phyloP scores from a whole-genome alignment of 2,797 vertebrate genomes.

The Macroramphosus scolopax region DNA sequence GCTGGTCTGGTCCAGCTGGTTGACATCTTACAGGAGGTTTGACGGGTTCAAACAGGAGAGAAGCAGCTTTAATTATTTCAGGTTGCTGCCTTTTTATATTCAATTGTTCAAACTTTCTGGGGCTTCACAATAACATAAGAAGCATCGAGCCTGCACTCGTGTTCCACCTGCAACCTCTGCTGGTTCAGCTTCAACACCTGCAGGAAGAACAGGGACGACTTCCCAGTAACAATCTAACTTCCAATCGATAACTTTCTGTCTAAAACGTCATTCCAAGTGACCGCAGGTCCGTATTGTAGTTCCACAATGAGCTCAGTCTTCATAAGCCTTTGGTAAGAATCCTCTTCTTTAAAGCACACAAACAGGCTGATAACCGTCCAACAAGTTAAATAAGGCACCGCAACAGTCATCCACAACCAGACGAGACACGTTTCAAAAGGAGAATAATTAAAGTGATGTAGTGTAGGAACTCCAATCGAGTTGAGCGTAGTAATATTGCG shows the following conservation, averaged over 20 bases:
- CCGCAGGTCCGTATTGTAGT: conserved; percentile 22
- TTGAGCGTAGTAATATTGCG: conserved; percentile 26
- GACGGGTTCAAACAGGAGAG: conserved; percentile 10
- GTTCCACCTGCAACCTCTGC: too few species aligned
- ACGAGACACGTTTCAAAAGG: too few species aligned
- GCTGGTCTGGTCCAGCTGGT: conserved; percentile 4
- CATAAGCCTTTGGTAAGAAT: conserved; percentile 61
- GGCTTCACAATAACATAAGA: too few species aligned
- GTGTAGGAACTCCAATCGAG: conserved; percentile 48
- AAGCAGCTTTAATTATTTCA: conserved; percentile 7
- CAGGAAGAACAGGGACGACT: too few species aligned
- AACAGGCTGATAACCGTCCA: conserved; percentile 33
- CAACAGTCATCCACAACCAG: conserved; percentile 39
- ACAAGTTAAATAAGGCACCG: conserved; percentile 70
- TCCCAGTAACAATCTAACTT: too few species aligned
- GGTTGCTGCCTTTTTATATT: not conserved
- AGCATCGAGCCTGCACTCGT: too few species aligned
- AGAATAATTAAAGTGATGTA: conserved; percentile 67
- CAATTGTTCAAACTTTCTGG: too few species aligned
- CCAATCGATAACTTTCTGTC: too few species aligned
- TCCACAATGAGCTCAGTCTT: conserved; percentile 24
- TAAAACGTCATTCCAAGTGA: too few species aligned
- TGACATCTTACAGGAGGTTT: conserved; percentile 1
- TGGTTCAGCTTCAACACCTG: too few species aligned
- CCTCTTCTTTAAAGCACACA: conserved; percentile 42